A percentile compares a stretch with the other conserved stretches of the same genome.
Evolutionary conservation across 1,140 invertebrate species (phyloP).

Genomic region (Drosophila sp.): DNA sequence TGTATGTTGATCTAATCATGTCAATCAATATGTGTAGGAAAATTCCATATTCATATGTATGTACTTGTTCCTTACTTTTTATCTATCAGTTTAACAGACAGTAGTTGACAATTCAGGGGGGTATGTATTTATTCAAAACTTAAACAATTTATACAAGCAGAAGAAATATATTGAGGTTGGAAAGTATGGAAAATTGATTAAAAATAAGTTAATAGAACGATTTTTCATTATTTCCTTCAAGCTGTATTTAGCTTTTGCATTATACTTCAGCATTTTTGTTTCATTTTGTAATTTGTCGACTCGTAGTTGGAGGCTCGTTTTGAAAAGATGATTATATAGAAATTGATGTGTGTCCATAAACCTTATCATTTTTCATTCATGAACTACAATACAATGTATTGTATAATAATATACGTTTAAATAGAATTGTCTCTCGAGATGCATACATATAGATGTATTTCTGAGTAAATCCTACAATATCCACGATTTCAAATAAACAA

Average conservation of each 20-base stretch:
- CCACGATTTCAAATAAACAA: neutral
- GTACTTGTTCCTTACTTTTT: neutral
- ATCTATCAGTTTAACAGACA: neutral
- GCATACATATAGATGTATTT: neutral
- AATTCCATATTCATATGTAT: neutral
- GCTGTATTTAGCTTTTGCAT: too few species aligned
- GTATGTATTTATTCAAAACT: too few species aligned
- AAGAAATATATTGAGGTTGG: too few species aligned
- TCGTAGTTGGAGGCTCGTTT: neutral
- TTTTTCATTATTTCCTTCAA: too few species aligned
- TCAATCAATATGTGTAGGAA: neutral
- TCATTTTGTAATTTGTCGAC: neutral
- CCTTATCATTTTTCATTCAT: slow-evolving; percentile 6
- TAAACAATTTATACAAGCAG: too few species aligned
- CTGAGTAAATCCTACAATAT: neutral
- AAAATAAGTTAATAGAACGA: too few species aligned
- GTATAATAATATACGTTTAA: neutral
- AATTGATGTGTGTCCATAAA: neutral
- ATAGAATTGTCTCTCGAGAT: neutral
- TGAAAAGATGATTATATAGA: neutral
- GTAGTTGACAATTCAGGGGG: too few species aligned
- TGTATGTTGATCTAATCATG: neutral
- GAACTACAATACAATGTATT: neutral
- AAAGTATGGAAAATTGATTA: too few species aligned
- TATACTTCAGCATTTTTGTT: neutral